Evolutionary conservation across 2,888 invertebrate species (phyloP), one percentile per base, ranked within the genome.

Genomic region (Nezara viridula): DNA sequence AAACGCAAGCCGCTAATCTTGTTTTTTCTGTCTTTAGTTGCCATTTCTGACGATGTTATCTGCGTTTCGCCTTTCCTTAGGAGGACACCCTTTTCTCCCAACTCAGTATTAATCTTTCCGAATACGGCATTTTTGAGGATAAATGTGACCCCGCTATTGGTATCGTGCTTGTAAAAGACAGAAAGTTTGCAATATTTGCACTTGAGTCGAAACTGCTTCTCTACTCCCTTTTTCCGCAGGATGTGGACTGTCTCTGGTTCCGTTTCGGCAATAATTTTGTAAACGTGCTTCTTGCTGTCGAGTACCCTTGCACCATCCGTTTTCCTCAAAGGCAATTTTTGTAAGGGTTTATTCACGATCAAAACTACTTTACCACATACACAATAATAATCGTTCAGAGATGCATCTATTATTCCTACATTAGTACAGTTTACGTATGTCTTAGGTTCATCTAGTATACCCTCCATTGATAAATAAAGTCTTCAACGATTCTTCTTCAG

Each of bases 81-180:
- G 32, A 6, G 44, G 7, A 7, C 10, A 44, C 7, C 24, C 7
- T 73, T 37, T 14, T 7, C 32, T 3, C 0, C 27, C 2, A 37
- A 14, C 24, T 37, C 7, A 19, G 21, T 4, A 21, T 1, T n/a
- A n/a, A 0, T 12, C 44, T 0, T 81, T 21, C 24, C 81, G 12
- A 44, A 0, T 6, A 81, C 81, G 2, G 81, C 81, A n/a, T 81
- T 81, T 40, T 81, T 81, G 44, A 81, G n/a, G 81, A 81, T 9
- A 12, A 81, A 81, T 21, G n/a, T 44, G 81, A 81, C 44, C 1
- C 81, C 81, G 14, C 44, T 81, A 3, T 24, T 44, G 10, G 44
- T 44, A 44, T 81, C 81, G 44, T 81, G 81, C 44, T 81, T 81
- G 81, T 81, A 81, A n/a, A 81, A 81, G 2, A 81, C 44, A 2